A percentile compares a stretch with the other conserved stretches of the same genome.
Conservation (phyloP, 1,140 invertebrate species). For the Calephelis virginiensis region DNA sequence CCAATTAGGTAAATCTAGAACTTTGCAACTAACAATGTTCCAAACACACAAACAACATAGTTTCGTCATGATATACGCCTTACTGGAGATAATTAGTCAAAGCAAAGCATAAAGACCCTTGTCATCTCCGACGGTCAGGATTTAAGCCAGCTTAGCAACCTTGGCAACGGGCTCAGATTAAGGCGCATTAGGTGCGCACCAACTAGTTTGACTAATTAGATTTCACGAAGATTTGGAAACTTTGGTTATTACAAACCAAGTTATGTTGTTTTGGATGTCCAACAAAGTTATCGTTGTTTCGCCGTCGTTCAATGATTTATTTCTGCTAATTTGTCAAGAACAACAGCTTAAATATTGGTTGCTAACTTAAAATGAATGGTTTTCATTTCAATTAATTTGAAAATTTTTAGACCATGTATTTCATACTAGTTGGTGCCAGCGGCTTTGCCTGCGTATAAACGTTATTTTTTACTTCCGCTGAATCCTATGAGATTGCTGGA, state of each 20-base stretch:
- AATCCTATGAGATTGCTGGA: too few relatives aligned
- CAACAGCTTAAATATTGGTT: too few relatives aligned
- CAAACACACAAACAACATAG: slow-evolving; percentile 6
- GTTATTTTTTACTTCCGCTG: too few relatives aligned
- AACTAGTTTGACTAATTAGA: slow-evolving; percentile 14
- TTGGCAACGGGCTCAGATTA: slow-evolving; percentile 15
- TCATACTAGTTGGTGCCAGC: too few relatives aligned
- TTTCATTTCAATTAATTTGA: too few relatives aligned
- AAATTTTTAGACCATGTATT: too few relatives aligned
- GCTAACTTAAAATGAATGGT: too few relatives aligned
- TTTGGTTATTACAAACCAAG: slow-evolving; percentile 10
- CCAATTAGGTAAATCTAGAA: background rate
- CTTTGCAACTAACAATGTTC: background rate
- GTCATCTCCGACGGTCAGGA: slow-evolving; percentile 12
- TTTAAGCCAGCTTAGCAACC: slow-evolving; percentile 3
- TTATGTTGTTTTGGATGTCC: slow-evolving; percentile 10
- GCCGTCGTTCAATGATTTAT: too few relatives aligned
- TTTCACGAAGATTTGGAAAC: slow-evolving; percentile 17
- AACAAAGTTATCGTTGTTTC: slow-evolving; percentile 6
- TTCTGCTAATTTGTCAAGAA: too few relatives aligned
- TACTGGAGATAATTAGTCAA: slow-evolving; percentile 10
- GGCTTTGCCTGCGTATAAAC: too few relatives aligned
- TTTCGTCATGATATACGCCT: slow-evolving; percentile 1
- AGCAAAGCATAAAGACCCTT: slow-evolving; percentile 7
- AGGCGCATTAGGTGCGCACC: slow-evolving; percentile 14